A percentile compares a stretch with the other conserved stretches of the same genome.
Evolutionary conservation across 2,797 vertebrate genomes (phyloP).

Genomic region (Urophycis tenuis): DNA sequence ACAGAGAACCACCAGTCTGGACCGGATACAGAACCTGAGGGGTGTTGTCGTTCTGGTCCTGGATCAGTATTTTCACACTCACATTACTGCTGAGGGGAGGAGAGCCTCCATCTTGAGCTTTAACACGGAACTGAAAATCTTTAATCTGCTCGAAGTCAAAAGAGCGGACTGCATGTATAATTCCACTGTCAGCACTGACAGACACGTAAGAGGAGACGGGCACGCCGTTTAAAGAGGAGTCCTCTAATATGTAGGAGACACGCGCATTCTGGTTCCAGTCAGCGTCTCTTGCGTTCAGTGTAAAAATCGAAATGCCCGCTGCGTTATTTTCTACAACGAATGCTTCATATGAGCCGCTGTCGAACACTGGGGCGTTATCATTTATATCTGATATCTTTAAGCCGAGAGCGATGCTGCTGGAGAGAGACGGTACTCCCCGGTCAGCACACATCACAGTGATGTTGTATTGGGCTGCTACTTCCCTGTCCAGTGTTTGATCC

Average conservation of each 20-base stretch:
- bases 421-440: conserved; percentile 59
- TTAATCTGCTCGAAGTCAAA: conserved; percentile 37
- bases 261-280: conserved; percentile 50
- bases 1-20: conserved; percentile 35
- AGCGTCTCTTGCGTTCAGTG: conserved; percentile 31
- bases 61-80: conserved; percentile 17
- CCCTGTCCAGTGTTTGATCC: conserved; percentile 61
- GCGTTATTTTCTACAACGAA: conserved; percentile 49
- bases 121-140: conserved; percentile 14
- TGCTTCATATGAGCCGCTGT: conserved; percentile 54
- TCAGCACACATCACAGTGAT: conserved; percentile 60
- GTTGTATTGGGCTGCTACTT: conserved; percentile 56
- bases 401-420: conserved; percentile 66
- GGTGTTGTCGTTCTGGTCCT: conserved; percentile 29
- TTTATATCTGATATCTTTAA: conserved; percentile 72
- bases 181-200: conserved; percentile 61
- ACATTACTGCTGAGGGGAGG: conserved; percentile 33
- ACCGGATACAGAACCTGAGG: conserved; percentile 31
- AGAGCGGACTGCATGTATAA: conserved; percentile 58
- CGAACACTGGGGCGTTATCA: conserved; percentile 71
- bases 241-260: conserved; percentile 49
- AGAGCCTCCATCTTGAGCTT: conserved; percentile 29
- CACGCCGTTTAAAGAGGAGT: conserved; percentile 37
- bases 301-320: conserved; percentile 43
- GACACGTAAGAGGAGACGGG: conserved; percentile 56